Evolutionary conservation across 2,888 invertebrate genomes (phyloP).

Genomic region (Amphipoea oculea): DNA sequence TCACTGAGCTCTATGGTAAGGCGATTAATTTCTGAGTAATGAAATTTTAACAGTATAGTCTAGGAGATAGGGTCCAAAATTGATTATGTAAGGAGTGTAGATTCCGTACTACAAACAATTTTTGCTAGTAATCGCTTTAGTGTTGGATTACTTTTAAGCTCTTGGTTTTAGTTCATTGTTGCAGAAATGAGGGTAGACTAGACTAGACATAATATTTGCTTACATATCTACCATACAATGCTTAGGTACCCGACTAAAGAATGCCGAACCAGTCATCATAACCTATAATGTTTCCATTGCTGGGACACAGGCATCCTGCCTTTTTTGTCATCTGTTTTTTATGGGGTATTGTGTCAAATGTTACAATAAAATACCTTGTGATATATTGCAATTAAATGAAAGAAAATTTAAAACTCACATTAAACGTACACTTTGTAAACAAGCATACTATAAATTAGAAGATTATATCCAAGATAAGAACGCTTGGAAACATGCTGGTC

Average conservation of each 20-base stretch:
- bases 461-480: too few relatives aligned
- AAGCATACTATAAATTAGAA: too few relatives aligned
- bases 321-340: too few relatives aligned
- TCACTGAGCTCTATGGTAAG: not conserved
- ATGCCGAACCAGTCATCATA: not conserved
- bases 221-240: not conserved
- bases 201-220: not conserved
- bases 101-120: slow-evolving; percentile 2
- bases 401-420: too few relatives aligned
- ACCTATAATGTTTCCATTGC: too few relatives aligned
- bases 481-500: too few relatives aligned
- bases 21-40: not conserved
- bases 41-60: not conserved
- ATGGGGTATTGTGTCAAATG: too few relatives aligned
- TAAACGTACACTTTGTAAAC: too few relatives aligned
- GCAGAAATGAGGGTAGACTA: slow-evolving; percentile 22
- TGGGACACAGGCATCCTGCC: not conserved
- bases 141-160: slow-evolving; percentile 47
- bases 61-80: slow-evolving; percentile 1
- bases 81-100: not conserved
- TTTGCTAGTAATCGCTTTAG: slow-evolving; percentile 45
- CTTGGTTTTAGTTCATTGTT: slow-evolving; percentile 40
- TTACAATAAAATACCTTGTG: too few relatives aligned
- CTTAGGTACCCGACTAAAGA: too few relatives aligned
- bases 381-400: too few relatives aligned